Conservation (phyloP, 2,113 vertebrate genomes). For the Protomyctophum bolini region DNA sequence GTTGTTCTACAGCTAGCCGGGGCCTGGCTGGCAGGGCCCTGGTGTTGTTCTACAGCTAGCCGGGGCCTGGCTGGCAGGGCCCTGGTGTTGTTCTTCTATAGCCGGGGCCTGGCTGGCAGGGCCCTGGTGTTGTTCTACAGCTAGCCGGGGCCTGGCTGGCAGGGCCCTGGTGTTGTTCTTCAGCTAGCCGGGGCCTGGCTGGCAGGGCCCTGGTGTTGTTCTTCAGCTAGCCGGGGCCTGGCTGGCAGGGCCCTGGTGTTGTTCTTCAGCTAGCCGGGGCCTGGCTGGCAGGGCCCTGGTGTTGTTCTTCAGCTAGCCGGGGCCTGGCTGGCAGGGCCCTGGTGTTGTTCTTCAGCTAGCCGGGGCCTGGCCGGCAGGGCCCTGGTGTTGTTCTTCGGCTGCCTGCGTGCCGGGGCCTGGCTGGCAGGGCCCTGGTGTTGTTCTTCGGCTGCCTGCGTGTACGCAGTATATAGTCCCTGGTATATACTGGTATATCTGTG, state of each 20-base stretch:
- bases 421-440: constrained; percentile 9
- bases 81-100: too few relatives aligned
- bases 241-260: too few relatives aligned
- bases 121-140: too few relatives aligned
- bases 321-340: too few relatives aligned
- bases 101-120: constrained; percentile 55
- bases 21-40: too few relatives aligned
- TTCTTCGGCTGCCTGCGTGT: constrained; percentile 3
- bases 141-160: constrained; percentile 53
- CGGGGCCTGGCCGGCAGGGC: constrained; percentile 48
- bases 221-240: constrained; percentile 53
- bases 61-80: too few relatives aligned
- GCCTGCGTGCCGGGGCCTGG: background rate
- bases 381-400: constrained; percentile 18
- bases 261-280: constrained; percentile 52
- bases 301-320: constrained; percentile 47
- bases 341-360: too few relatives aligned
- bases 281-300: too few relatives aligned
- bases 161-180: too few relatives aligned
- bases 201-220: too few relatives aligned
- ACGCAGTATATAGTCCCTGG: background rate
- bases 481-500: background rate
- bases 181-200: constrained; percentile 53
- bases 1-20: constrained; percentile 47
- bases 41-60: too few relatives aligned